phyloP scores from a whole-genome alignment of 2,888 invertebrate genomes.

The Drosophila seclusa region DNA sequence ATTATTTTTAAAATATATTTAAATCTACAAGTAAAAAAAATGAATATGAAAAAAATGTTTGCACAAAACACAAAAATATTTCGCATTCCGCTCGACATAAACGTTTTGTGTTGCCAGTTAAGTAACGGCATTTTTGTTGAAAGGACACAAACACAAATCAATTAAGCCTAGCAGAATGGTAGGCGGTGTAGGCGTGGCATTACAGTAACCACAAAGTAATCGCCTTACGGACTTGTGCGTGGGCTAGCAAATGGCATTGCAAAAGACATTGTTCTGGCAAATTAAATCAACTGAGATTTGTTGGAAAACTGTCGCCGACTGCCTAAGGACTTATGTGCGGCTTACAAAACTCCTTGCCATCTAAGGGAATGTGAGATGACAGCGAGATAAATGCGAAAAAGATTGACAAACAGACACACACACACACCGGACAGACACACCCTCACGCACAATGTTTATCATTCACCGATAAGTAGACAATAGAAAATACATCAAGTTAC shows the following conservation, averaged over 20 bases:
- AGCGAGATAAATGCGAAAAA: background rate
- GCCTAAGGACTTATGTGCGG: constrained; percentile 26
- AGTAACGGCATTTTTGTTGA: background rate
- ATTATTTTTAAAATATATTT: background rate
- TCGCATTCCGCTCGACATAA: background rate
- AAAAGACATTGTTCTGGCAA: constrained; percentile 66
- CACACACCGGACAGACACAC: background rate
- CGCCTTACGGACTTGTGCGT: constrained; percentile 59
- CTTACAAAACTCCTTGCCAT: constrained; percentile 20
- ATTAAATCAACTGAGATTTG: constrained; percentile 71
- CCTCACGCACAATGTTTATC: background rate
- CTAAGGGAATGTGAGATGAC: background rate
- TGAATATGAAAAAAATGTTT: background rate
- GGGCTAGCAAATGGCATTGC: constrained; percentile 42
- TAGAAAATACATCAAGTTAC: constrained; percentile 1
- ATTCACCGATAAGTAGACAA: constrained; percentile 9
- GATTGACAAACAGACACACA: background rate
- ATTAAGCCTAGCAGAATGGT: constrained; percentile 44
- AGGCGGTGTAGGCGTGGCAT: constrained; percentile 25
- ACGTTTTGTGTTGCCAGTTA: background rate
- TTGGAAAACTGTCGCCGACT: constrained; percentile 54
- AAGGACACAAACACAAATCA: constrained; percentile 38
- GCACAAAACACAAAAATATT: background rate
- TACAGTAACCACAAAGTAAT: constrained; percentile 50
- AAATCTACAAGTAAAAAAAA: background rate